Base-by-base conservation (phyloP, 2,113 vertebrate species). In the Podarcis cretensis region DNA sequence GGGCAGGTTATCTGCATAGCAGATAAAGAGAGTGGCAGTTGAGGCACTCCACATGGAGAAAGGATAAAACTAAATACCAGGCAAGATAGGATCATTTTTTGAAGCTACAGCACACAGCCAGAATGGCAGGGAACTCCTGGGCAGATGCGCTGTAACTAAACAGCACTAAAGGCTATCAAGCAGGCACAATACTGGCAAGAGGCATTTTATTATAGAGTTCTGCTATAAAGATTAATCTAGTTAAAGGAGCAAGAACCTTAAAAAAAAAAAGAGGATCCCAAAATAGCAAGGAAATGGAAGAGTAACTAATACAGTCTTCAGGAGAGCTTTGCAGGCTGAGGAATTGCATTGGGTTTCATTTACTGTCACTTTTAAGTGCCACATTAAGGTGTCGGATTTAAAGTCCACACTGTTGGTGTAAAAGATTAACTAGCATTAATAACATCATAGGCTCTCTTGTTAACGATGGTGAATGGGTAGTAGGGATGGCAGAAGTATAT, bases 391-490 rank as follows among this genome's bases (percentile, higher is more conserved):
- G n/a, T 89, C 57, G 71, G 76, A 79, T 25, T 43, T 77, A 85
- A 83, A 91, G 59, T 13, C 37, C 35, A 23, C 83, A 93, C 83
- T 25, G 83, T 32, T 25, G 37, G 0, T 0, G 0, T 37, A 89
- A 74, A 4, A 0, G 1, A 90, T 87, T 78, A 86, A 21, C 71
- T 65, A 87, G 90, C 83, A 92, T 90, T 87, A 78, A 68, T 85
- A 89, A 81, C 66, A 89, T 59, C 82, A 32, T 32, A 0, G 3
- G 6, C 35, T 43, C 73, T 69, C 40, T 21, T 74, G 37, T 7
- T 54, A 74, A 83, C 3, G 6, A 5, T 63, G 84, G 87, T 3
- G 81, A 92, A 90, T 76, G 54, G 65, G 35, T 12, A 59, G 65
- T 79, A 90, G 25, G 59, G 43, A 73, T 80, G 40, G 63, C 7